Conservation (phyloP, 1,140 invertebrate genomes). For the Trissolcus basalis region DNA sequence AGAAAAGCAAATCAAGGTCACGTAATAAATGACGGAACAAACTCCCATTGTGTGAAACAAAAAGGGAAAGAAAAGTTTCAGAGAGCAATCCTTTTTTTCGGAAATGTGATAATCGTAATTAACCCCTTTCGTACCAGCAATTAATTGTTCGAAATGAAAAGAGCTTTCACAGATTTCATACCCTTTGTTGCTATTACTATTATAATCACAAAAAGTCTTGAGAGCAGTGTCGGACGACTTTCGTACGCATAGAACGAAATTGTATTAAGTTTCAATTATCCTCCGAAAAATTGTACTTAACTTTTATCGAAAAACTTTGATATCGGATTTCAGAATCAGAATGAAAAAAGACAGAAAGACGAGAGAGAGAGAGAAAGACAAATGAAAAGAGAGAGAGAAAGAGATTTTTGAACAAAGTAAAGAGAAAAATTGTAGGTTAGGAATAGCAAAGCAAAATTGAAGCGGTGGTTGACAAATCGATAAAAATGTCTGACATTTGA, state of each 20-base stretch:
- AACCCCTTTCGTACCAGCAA: constrained; percentile 32
- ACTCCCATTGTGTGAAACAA: constrained; percentile 14
- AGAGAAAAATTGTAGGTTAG: no score
- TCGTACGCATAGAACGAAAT: not conserved
- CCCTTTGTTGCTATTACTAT: constrained; percentile 7
- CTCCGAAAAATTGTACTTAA: no score
- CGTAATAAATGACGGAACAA: constrained; percentile 16
- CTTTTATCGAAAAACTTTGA: no score
- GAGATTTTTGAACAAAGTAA: no score
- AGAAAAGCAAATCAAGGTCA: constrained; percentile 18
- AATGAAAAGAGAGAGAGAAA: no score
- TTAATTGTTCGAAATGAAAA: constrained; percentile 39
- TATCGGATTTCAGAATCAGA: no score
- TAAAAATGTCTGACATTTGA: constrained; percentile 33
- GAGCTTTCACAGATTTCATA: constrained; percentile 21
- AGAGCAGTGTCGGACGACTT: not conserved
- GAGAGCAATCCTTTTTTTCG: constrained; percentile 6
- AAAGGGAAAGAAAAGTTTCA: constrained; percentile 4
- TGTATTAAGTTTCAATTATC: no score
- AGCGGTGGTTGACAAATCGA: constrained; percentile 28
- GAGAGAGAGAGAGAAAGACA: no score
- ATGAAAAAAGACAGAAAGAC: no score
- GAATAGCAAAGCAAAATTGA: constrained; percentile 8
- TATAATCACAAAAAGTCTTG: constrained; percentile 11
- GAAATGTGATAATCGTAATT: constrained; percentile 47